Evolutionary conservation across 2,797 vertebrate genomes (phyloP).

Genomic region (Poeciliopsis turneri): DNA sequence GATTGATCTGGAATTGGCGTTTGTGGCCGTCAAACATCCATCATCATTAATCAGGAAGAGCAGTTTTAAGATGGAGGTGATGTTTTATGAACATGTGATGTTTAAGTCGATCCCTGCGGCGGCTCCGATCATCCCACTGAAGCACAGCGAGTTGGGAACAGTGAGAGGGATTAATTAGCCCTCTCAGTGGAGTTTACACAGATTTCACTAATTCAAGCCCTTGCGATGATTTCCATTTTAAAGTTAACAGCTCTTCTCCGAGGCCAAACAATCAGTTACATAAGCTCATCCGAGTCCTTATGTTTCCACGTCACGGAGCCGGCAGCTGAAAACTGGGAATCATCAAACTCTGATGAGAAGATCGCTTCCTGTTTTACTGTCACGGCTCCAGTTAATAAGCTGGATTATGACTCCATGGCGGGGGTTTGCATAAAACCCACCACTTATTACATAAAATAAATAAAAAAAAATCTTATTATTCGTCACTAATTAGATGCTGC

Average conservation of each 20-base stretch:
- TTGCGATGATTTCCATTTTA: conserved; percentile 33
- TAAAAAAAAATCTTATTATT: background rate
- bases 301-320: conserved; percentile 64
- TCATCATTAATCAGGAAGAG: conserved; percentile 12
- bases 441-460: background rate
- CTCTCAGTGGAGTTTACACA: conserved; percentile 56
- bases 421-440: background rate
- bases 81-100: conserved; percentile 2
- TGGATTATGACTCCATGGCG: background rate
- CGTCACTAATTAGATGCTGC: background rate
- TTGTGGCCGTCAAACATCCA: background rate
- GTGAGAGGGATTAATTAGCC: conserved; percentile 52
- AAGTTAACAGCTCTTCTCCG: conserved; percentile 60
- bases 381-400: conserved; percentile 40
- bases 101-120: conserved; percentile 1
- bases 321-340: conserved; percentile 64
- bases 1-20: background rate
- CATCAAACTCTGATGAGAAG: conserved; percentile 51
- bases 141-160: background rate
- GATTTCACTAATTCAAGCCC: conserved; percentile 60
- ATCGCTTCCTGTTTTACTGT: conserved; percentile 45
- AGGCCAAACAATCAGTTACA: conserved; percentile 65
- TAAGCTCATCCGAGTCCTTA: conserved; percentile 65
- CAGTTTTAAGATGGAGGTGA: conserved; percentile 21
- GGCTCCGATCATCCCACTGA: conserved; percentile 4